Base-by-base conservation (phyloP, 2,888 invertebrate genomes). In the Nipponacmea schrenckii region DNA sequence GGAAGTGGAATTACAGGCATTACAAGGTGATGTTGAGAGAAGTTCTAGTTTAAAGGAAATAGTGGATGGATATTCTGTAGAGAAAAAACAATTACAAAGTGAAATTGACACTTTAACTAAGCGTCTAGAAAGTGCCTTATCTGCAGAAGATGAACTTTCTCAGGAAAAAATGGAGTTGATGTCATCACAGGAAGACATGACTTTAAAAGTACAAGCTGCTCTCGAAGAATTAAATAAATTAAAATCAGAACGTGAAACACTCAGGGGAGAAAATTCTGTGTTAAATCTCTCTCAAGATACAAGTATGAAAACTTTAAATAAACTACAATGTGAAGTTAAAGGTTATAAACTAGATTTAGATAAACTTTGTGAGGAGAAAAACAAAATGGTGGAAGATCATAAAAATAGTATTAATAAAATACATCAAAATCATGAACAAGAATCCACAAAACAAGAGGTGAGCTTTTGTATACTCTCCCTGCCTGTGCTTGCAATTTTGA, bases 401-500 rank as follows among this genome's bases (percentile, higher is more conserved):
- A 66, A 73, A 31, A 70, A 68, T 56, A 24, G 20, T 67, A 71
- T 81, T 8, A 80, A 81, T 67, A 74, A 64, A 17, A 65, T 66
- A 15, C 71, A 68, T 45, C 62, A 64, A 44, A 46, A 68, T 20
- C 75, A 82, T 17, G 72, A 78, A 48, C 83, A 82, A 70, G 81
- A 81, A 64, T 70, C 81, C 26, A 80, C 82, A 44, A 83, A 83
- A 72, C 82, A 83, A 73, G 80, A 84, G 80, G 84, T 84, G 68
- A 68, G 48, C 64, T 26, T n/a, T 17, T 20, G 8, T 24, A 14
- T 44, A 1, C 24, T 67, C 8, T 7, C 46, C 20, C 1, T 31
- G 8, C 24, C 20, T 10, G 10, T 27, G 65, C 15, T 20, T 67
- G 20, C 1, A 62, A 24, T 62, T 45, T 20, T 27, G 8, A 20